Conservation (phyloP, 2,797 vertebrate genomes). For the Brotogeris chrysoptera region DNA sequence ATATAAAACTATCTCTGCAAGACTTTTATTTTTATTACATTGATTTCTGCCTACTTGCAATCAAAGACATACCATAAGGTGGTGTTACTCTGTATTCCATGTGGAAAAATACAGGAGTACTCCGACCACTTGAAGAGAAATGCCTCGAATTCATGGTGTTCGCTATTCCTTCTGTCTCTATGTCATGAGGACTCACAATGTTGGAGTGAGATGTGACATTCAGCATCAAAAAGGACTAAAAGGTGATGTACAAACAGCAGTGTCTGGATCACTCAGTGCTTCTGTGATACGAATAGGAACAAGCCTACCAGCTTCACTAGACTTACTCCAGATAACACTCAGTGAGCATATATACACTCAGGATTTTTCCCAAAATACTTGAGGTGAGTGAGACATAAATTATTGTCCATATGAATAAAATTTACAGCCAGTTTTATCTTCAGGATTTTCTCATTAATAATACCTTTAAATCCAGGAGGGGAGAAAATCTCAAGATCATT, state of each 20-base stretch:
- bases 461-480: neutral
- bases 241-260: neutral
- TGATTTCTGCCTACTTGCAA: constrained; percentile 51
- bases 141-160: neutral
- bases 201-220: neutral
- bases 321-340: neutral
- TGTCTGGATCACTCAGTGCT: neutral
- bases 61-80: neutral
- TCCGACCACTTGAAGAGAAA: constrained; percentile 24
- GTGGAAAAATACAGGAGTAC: constrained; percentile 35
- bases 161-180: neutral
- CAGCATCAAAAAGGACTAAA: neutral
- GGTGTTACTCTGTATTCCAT: neutral
- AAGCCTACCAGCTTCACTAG: neutral
- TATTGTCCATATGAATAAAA: constrained; percentile 21
- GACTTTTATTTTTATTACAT: constrained; percentile 62
- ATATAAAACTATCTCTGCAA: constrained; percentile 46
- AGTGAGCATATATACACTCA: neutral
- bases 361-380: neutral
- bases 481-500: neutral
- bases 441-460: constrained; percentile 18
- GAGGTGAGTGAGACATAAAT: neutral
- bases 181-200: neutral
- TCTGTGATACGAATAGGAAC: neutral
- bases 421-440: neutral